Percentiles rank a stretch among this genome's conserved stretches.
These are phyloP conservation scores for Molanna angustata DNA, from an alignment of 2,888 invertebrate species.

Conservation along the genomic window DNA sequence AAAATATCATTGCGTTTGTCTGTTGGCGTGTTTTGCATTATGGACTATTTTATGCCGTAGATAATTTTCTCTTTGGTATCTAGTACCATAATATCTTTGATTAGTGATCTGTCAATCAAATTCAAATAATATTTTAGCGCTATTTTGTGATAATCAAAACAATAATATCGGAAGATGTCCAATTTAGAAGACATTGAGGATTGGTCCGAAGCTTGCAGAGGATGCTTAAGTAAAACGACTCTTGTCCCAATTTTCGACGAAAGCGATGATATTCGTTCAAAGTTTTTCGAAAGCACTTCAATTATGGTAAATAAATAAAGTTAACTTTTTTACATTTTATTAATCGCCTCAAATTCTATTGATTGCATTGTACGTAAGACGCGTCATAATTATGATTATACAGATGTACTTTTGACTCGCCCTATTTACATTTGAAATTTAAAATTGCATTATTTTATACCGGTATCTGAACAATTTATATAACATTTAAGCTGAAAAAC, in stretches of 20 bases:
- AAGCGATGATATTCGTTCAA: conserved; percentile 42
- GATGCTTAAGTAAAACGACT: conserved; percentile 48
- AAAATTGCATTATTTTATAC: not conserved
- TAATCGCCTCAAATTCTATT: not conserved
- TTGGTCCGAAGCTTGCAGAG: conserved; percentile 51
- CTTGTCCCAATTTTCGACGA: conserved; percentile 47
- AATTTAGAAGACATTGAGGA: conserved; percentile 43
- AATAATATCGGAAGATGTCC: conserved; percentile 10
- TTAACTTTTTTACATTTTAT: not conserved
- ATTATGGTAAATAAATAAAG: conserved; percentile 41
- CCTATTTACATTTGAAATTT: not conserved
- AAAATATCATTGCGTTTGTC: conserved; percentile 47
- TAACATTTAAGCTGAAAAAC: too few relatives aligned
- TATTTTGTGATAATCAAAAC: conserved; percentile 14
- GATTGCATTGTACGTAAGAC: too few relatives aligned
- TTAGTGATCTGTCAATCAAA: conserved; percentile 26
- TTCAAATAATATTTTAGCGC: conserved; percentile 26
- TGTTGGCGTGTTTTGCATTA: conserved; percentile 42
- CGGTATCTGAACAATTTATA: too few relatives aligned
- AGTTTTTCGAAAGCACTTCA: conserved; percentile 48
- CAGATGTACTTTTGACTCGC: too few relatives aligned
- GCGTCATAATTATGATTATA: too few relatives aligned
- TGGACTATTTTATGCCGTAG: conserved; percentile 52
- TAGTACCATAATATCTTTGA: conserved; percentile 23
- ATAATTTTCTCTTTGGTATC: conserved; percentile 54